A percentile compares a stretch with the other conserved stretches of the same genome.
phyloP scores from a whole-genome alignment of 2,888 invertebrate genomes.

The Napeogenes inachia region DNA sequence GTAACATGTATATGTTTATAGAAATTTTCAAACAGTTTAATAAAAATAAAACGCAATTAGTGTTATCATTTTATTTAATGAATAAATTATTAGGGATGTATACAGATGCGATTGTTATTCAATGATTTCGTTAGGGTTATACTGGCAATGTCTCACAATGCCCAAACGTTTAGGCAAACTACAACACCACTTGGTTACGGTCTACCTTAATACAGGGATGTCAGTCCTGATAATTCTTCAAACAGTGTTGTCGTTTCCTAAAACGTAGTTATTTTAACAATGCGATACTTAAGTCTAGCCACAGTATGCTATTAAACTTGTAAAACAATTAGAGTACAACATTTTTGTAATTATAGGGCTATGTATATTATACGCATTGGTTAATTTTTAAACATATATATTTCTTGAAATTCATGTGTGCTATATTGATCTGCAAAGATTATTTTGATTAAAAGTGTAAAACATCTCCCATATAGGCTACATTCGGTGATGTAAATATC shows the following conservation, averaged over 20 bases:
- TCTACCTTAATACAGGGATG: background rate
- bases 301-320: background rate
- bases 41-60: conserved; percentile 8
- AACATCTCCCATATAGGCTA: too few relatives aligned
- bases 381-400: background rate
- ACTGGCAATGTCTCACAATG: conserved; percentile 16
- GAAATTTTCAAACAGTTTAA: background rate
- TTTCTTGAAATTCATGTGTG: too few relatives aligned
- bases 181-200: background rate
- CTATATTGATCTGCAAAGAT: too few relatives aligned
- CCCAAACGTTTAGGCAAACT: conserved; percentile 10
- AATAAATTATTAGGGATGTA: conserved; percentile 37
- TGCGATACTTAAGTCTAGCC: conserved; percentile 7
- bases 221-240: background rate
- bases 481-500: too few relatives aligned
- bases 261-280: background rate
- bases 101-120: conserved; percentile 24
- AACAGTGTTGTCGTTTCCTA: background rate
- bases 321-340: background rate
- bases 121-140: conserved; percentile 19
- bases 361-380: background rate
- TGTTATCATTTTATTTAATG: conserved; percentile 31
- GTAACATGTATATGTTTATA: too few relatives aligned
- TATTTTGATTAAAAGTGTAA: too few relatives aligned
- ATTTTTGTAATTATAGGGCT: background rate